Evolutionary conservation across 2,113 vertebrate genomes (phyloP), one percentile per base, ranked within the genome.

Genomic region (Tamias sibiricus): DNA sequence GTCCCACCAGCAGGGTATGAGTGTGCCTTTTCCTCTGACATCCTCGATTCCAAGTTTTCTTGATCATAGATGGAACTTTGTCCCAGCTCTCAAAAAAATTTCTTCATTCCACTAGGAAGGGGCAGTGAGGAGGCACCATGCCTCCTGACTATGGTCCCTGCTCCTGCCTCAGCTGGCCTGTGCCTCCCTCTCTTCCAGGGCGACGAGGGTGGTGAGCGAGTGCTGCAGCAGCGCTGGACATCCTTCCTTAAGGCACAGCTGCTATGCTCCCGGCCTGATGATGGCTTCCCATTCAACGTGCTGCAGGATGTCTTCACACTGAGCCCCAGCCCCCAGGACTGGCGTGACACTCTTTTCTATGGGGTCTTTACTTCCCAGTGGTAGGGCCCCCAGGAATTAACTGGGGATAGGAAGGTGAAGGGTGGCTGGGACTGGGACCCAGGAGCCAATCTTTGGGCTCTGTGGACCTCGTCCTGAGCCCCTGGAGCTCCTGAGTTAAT

Each of bases 301-400:
- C 99, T 99, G 95, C 99, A 99, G 97, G 99, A 99, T 13, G 98
- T 99, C 98, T 99, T 99, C 44, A 99, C 99, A 20, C 98, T 99
- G 97, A 99, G 99, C 0, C 99, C 99, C 0, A 98, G 98, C 7
- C 98, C 99, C 2, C 98, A 98, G 71, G 98, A 93, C 98, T 99
- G 99, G 99, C 98, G 87, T 59, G 98, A 98, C 75, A 99, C 99
- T 0, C 96, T 99, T 87, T 99, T 99, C 98, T 99, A 99, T 0
- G 99, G 99, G 17, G 99, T 99, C 94, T 99, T 99, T 98, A 99
- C 99, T 0, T 99, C 99, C 0, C 99, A 99, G 97, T 99, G 99
- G 99, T 99, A 98, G 98, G 99, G 0, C 0, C 2, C 0, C 1
- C 0, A 1, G 0, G 35, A 35, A 1, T 12, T 35, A 12, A 37